Evolutionary conservation across 1,140 invertebrate genomes (phyloP), one percentile per base, ranked within the genome.

Genomic region (Drosophila sturtevanti): DNA sequence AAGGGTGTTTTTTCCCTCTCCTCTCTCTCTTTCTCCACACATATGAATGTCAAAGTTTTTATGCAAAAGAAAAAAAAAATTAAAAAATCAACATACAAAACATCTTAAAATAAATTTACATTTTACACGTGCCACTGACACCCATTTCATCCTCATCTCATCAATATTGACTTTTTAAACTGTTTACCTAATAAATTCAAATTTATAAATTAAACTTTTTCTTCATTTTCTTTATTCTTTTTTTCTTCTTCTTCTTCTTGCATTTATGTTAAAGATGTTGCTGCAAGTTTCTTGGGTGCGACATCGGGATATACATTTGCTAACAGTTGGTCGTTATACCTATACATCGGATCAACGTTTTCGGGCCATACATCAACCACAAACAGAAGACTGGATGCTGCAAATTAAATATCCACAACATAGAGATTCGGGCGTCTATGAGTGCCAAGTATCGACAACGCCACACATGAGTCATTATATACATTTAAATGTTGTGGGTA

Each of bases 311-410:
- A 96, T 97, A 54, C 97, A 98, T 90, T 93, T 98, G 76, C 93
- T 98, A 63, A 98, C 97, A 4, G 96, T 98, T n/a, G 97, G 97
- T 4, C 93, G 95, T 38, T 98, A 97, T 91, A 97, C 97, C 0
- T 98, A 98, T 92, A 98, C 97, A 34, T 97, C 96, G 71, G 97
- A 98, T 92, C 97, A 97, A 92, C 93, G 97, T 73, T 98, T 98
- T 93, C 93, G 96, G 73, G 96, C 96, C 24, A 96, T 97, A 77
- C 96, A 98, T 92, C 94, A 96, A 69, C 95, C 95, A 18, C 95
- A 97, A 74, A 95, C 96, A 14, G 96, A 97, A 91, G 97, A 98
- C 92, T 98, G 97, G 97, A 97, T 95, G 70, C 94, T 98, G 52
- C 93, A 94, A 92, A 97, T 98, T 90, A 96, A 96, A 91, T 97